Percentiles rank a stretch among this genome's conserved stretches.
Conservation (phyloP, 2,797 vertebrate species). For the Lepilemur ruficaudatus region DNA sequence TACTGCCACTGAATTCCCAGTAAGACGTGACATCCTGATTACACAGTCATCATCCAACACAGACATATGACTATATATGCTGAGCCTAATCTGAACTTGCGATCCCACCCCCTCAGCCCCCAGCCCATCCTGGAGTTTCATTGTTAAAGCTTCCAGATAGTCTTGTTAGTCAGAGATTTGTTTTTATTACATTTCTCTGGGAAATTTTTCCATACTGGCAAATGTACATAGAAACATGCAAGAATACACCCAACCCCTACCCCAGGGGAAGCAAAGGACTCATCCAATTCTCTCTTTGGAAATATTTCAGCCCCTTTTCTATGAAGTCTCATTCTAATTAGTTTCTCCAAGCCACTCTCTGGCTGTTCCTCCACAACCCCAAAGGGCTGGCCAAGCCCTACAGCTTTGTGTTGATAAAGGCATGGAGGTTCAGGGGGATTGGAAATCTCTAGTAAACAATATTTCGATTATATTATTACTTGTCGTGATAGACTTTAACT, state of each 20-base stretch:
- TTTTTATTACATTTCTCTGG: slow-evolving; percentile 31
- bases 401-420: neutral
- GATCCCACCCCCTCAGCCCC: neutral
- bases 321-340: neutral
- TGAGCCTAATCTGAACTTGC: neutral
- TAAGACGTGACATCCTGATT: slow-evolving; percentile 10
- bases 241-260: neutral
- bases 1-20: neutral
- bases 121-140: neutral
- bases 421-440: neutral
- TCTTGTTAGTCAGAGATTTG: slow-evolving; percentile 24
- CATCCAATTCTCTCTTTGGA: slow-evolving; percentile 32
- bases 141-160: neutral
- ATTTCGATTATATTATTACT: slow-evolving; percentile 30
- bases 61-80: neutral
- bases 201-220: neutral
- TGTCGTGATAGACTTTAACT: neutral
- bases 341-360: neutral
- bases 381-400: neutral
- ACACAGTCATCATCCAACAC: neutral
- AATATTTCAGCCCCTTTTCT: slow-evolving; percentile 14
- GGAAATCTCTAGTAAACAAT: neutral
- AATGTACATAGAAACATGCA: neutral
- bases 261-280: neutral
- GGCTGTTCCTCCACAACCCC: neutral